Evolutionary conservation across 2,888 invertebrate genomes (phyloP), one percentile per base, ranked within the genome.

Genomic region (Chelonus formosanus): DNA sequence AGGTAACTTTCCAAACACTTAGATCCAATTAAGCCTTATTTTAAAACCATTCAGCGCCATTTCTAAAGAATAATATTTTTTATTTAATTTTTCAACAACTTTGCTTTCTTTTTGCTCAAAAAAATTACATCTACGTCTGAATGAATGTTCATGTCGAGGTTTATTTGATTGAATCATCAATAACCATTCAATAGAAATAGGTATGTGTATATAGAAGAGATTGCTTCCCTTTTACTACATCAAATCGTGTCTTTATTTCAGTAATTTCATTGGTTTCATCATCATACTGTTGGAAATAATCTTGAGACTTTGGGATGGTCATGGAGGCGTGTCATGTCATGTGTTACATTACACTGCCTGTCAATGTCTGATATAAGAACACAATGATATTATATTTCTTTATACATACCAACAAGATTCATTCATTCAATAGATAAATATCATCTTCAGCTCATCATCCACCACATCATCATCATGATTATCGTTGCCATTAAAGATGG

Each of bases 291-390:
- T 34, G 8, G 32, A 52, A 50, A 61, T 40, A 44, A 61, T 53
- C 61, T 61, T 34, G 10, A 58, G 58, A 58, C 44, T 47, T 61
- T 61, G 53, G 61, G 59, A 36, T 50, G 31, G 61, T 61, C 53
- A 45, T 61, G 61, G 8, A 52, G 61, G 61, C 61, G 61, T 61
- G 61, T 53, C 61, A 43, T 61, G 53, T 61, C 61, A 61, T 43
- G 53, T 52, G 52, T 52, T 61, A 43, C 53, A 52, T 10, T 61
- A 43, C 61, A 52, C 36, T 32, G 53, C 44, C 44, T 61, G 53
- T 53, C 52, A 61, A 44, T 20, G 53, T 61, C 61, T 32, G 43
- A 31, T 32, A 52, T 52, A 52, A 52, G 52, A 52, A 52, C 32
- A 52, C 52, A 52, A 52, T 48, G 40, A 40, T n/a, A 20, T 48